Evolutionary conservation across 1,140 invertebrate species (phyloP).

Genomic region (Lordiphosa stackelbergi): DNA sequence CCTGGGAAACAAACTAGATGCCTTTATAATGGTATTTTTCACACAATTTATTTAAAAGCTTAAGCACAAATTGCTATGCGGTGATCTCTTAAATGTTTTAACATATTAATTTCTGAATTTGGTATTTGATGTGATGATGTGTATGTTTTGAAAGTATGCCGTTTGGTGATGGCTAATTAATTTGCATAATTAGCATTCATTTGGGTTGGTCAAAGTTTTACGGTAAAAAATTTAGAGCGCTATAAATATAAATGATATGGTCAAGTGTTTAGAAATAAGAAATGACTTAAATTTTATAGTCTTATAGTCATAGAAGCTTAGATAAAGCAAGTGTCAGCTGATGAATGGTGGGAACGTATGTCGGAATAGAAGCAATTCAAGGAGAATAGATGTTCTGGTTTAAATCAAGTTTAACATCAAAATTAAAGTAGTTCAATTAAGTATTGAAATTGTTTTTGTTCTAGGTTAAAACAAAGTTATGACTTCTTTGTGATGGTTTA

Average conservation of each 20-base stretch:
- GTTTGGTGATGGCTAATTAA: constrained; percentile 10
- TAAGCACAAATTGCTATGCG: constrained; percentile 14
- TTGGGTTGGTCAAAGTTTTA: constrained; percentile 5
- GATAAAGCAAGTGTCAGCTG: too few species aligned
- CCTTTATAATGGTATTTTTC: constrained; percentile 62
- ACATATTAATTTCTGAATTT: constrained; percentile 44
- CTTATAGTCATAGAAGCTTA: too few species aligned
- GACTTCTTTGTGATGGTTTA: too few species aligned
- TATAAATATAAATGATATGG: background rate
- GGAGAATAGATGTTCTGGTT: too few species aligned
- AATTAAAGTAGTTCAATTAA: too few species aligned
- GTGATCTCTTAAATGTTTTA: constrained; percentile 49
- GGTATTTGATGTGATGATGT: constrained; percentile 10
- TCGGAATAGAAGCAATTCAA: too few species aligned
- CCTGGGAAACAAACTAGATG: constrained; percentile 52
- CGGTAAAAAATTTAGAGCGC: constrained; percentile 10
- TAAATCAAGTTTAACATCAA: too few species aligned
- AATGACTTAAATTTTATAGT: constrained; percentile 3
- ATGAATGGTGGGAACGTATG: too few species aligned
- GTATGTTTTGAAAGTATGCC: constrained; percentile 4
- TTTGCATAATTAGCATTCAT: constrained; percentile 7
- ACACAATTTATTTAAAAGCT: constrained; percentile 58
- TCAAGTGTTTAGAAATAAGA: background rate
- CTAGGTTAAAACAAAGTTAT: too few species aligned
- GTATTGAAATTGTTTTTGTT: too few species aligned